Evolutionary conservation across 2,888 invertebrate species (phyloP).

Genomic region (Formica aserva): DNA sequence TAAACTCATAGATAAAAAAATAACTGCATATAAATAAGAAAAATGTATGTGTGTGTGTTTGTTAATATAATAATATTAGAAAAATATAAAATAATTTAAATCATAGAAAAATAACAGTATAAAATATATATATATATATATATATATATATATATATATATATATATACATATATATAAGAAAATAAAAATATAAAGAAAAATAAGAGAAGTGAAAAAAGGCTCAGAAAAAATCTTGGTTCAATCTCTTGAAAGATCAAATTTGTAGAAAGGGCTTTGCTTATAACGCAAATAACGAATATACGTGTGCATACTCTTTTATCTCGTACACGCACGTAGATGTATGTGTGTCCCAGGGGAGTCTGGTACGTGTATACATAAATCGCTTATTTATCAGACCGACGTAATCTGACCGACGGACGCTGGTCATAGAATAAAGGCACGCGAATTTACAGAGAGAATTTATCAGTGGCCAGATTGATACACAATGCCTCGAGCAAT

Average conservation of each 20-base stretch:
- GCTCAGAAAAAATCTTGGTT: not conserved
- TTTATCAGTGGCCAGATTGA: conserved; percentile 23
- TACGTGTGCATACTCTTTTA: not conserved
- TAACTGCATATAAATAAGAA: not conserved
- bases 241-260: conserved; percentile 3
- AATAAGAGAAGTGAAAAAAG: not conserved
- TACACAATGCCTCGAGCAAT: conserved; percentile 14
- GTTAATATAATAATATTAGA: not conserved
- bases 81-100: conserved; percentile 1
- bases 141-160: too few species aligned
- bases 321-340: not conserved
- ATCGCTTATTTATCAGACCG: conserved; percentile 50
- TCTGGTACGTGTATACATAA: not conserved
- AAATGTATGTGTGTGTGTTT: not conserved
- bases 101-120: not conserved
- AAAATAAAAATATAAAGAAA: not conserved
- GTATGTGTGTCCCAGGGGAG: not conserved
- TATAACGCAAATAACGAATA: conserved; percentile 16
- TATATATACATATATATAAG: not conserved
- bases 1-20: not conserved
- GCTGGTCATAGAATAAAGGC: conserved; percentile 9
- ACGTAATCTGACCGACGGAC: conserved; percentile 34
- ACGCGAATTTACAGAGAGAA: conserved; percentile 11
- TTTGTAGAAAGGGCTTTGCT: not conserved
- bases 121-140: not conserved